Base-by-base conservation (phyloP, 1,140 invertebrate genomes). In the Ceratina japonica region DNA sequence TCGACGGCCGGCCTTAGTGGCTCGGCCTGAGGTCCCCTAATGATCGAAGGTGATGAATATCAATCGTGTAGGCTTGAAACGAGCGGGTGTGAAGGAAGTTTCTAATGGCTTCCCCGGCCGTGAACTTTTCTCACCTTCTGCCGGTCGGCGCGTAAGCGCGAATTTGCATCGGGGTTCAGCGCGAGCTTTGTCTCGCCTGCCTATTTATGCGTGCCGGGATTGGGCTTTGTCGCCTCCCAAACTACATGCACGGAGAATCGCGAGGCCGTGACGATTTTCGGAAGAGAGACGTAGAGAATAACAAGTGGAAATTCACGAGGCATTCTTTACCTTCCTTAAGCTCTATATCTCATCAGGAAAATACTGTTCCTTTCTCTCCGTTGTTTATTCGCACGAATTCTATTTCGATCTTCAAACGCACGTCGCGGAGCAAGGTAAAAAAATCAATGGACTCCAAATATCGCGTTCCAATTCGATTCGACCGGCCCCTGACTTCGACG, bases 31-130 rank as follows among this genome's bases (percentile, higher is more conserved):
- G 75, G 62, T 63, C 58, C 70, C 49, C 74, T 84, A 82, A 79
- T 78, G 79, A 85, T 85, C 84, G 79, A 85, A 82, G 73, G 82
- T 85, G 76, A 84, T 84, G 79, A 78, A 85, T 85, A 85, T 81
- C 84, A 72, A 85, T 85, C 56, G 82, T 70, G 27, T 73, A 73
- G 82, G 77, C 66, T 79, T 54, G 65, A 76, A 80, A 80, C 78
- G 31, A 64, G 31, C 65, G 63, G 61, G 61, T 75, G 82, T 69
- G 66, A 65, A 79, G 72, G 61, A 84, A 84, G 72, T 84, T 80
- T 74, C 82, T 80, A 84, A 84, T 80, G 73, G 75, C 59, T 73
- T 79, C 73, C 58, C 15, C 18, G 52, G 20, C 52, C 58, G 58
- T 56, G 31, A 71, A 79, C 82, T 83, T 76, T 84, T 73, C 70